A percentile compares a stretch with the other conserved stretches of the same genome.
phyloP scores from a whole-genome alignment of 2,797 vertebrate species.

The Sternotherus odoratus region DNA sequence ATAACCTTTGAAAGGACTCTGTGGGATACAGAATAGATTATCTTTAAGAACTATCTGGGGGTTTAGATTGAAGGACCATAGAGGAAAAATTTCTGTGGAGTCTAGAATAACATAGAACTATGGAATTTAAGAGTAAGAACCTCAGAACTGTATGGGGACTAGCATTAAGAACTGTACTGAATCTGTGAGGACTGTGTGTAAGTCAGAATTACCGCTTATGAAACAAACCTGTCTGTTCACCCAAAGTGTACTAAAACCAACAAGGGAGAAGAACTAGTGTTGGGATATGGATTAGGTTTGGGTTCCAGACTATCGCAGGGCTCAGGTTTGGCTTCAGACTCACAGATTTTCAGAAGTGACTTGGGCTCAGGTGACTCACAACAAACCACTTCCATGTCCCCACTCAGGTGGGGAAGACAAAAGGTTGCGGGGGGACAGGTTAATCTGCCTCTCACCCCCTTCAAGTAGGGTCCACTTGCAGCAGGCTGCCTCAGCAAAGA shows the following conservation, averaged over 20 bases:
- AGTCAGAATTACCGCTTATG: not conserved
- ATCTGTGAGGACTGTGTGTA: not conserved
- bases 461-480: not conserved
- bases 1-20: not conserved
- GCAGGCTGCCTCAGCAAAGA: not conserved
- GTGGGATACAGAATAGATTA: not conserved
- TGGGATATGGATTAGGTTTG: not conserved
- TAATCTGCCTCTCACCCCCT: not conserved
- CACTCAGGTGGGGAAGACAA: not conserved
- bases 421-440: not conserved
- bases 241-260: no score
- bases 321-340: not conserved
- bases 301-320: not conserved
- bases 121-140: not conserved
- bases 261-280: not conserved
- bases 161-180: not conserved
- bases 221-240: not conserved
- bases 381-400: not conserved
- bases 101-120: not conserved
- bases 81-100: not conserved
- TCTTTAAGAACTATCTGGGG: not conserved
- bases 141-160: not conserved
- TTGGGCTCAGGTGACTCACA: not conserved
- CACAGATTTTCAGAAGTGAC: slow-evolving; percentile 17
- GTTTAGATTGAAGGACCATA: not conserved